Evolutionary conservation across 2,113 vertebrate species (phyloP).

Genomic region (Leucopsar rothschildi): DNA sequence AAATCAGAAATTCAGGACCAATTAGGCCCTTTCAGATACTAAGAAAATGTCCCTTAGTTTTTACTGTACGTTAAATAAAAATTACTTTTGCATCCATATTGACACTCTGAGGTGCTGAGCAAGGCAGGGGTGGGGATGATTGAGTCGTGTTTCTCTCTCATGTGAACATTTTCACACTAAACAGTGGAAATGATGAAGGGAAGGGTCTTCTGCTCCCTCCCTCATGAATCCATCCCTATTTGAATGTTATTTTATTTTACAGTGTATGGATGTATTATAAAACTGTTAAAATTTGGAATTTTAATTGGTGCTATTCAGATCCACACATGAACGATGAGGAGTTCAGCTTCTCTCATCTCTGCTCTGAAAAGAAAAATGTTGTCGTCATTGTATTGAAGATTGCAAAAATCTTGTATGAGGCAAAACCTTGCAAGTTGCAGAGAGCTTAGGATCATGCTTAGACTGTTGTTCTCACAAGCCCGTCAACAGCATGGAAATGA

Average conservation of each 20-base stretch:
- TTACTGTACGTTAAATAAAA: not conserved
- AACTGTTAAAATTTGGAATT: not conserved
- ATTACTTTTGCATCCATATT: not conserved
- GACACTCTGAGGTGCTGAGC: not conserved
- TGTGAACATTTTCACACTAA: not conserved
- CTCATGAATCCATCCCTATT: not conserved
- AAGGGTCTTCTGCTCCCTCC: not conserved
- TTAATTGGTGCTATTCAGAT: not conserved
- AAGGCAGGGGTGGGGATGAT: not conserved
- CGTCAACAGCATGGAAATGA: not conserved
- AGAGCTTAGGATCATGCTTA: not conserved
- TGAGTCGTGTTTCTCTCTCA: not conserved
- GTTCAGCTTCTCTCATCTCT: not conserved
- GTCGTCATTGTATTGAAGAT: not conserved
- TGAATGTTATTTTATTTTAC: not conserved
- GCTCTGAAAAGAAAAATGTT: not conserved
- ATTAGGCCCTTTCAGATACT: not conserved
- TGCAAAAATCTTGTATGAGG: not conserved
- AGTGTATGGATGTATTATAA: not conserved
- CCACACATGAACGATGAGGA: accelerated
- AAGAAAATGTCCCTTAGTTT: not conserved
- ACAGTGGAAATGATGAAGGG: not conserved
- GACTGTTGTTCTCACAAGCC: not conserved
- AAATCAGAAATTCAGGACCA: not conserved
- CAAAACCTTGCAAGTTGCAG: not conserved